A percentile compares a stretch with the other conserved stretches of the same genome.
These are phyloP conservation scores for Dermatemys mawii DNA, from an alignment of 2,113 vertebrate species.

Conservation along the genomic window DNA sequence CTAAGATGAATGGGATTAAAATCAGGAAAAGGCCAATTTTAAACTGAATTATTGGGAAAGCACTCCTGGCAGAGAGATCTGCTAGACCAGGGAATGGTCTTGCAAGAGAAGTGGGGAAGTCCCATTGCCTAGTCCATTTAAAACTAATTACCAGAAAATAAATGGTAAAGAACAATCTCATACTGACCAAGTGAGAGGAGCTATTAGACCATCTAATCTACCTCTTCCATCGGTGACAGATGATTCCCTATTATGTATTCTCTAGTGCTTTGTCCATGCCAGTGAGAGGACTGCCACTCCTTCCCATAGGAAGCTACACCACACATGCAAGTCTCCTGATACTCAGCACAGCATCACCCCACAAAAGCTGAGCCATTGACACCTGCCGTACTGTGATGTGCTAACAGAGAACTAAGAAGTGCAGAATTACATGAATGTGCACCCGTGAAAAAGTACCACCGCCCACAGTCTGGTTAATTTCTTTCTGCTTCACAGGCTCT, in stretches of 20 bases:
- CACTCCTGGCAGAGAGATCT: not conserved
- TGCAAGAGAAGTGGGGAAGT: not conserved
- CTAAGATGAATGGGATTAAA: not conserved
- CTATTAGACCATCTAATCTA: not conserved
- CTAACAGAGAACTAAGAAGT: not conserved
- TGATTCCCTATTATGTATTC: not conserved
- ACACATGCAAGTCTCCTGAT: fast-evolving
- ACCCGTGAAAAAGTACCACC: not conserved
- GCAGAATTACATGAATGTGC: not conserved
- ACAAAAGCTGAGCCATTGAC: not conserved
- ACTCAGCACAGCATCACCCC: not conserved
- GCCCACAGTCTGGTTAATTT: not conserved
- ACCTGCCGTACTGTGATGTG: not conserved
- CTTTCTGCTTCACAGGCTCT: not conserved
- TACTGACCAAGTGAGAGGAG: not conserved
- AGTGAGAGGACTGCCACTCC: not conserved
- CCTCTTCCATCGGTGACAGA: not conserved
- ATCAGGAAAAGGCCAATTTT: not conserved
- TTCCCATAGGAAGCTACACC: not conserved
- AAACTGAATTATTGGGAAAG: not conserved
- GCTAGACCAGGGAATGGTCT: not conserved
- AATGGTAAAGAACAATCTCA: not conserved
- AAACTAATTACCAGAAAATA: not conserved
- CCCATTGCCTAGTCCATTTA: not conserved
- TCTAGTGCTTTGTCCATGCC: not conserved